Conservation (phyloP, 2,113 vertebrate genomes). For the Cyrtonyx montezumae region DNA sequence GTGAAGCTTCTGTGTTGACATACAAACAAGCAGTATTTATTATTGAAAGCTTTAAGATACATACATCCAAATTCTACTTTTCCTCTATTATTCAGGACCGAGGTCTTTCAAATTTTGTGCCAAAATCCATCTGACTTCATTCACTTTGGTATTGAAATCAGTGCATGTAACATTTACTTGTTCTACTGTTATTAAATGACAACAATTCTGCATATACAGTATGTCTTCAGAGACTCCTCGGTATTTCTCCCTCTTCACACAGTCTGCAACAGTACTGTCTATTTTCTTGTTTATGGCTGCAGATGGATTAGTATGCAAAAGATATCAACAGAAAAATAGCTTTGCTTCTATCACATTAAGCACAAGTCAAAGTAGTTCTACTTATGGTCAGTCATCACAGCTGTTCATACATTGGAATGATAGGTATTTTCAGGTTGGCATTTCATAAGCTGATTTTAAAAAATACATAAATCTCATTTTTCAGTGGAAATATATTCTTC, state of each 20-base stretch:
- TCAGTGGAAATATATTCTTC: background rate
- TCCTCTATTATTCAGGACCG: background rate
- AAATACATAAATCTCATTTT: background rate
- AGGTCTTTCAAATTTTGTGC: background rate
- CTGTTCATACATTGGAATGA: background rate
- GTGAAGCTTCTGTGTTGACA: conserved; percentile 85
- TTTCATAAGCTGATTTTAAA: background rate
- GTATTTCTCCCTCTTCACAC: background rate
- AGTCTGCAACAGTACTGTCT: background rate
- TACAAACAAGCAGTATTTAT: background rate
- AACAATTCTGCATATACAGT: background rate
- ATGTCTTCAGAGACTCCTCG: background rate
- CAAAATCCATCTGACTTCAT: background rate
- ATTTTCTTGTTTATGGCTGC: background rate
- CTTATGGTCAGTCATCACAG: background rate
- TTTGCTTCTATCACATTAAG: background rate
- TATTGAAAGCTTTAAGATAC: background rate
- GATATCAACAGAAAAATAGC: background rate
- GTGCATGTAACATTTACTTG: background rate
- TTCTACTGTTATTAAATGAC: background rate
- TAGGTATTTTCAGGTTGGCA: background rate
- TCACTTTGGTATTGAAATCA: background rate
- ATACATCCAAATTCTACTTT: background rate
- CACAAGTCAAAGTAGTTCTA: background rate
- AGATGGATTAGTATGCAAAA: background rate